Percentiles rank a stretch among this genome's conserved stretches.
Conservation (phyloP, 2,888 invertebrate species). For the Parasteatoda lunata region DNA sequence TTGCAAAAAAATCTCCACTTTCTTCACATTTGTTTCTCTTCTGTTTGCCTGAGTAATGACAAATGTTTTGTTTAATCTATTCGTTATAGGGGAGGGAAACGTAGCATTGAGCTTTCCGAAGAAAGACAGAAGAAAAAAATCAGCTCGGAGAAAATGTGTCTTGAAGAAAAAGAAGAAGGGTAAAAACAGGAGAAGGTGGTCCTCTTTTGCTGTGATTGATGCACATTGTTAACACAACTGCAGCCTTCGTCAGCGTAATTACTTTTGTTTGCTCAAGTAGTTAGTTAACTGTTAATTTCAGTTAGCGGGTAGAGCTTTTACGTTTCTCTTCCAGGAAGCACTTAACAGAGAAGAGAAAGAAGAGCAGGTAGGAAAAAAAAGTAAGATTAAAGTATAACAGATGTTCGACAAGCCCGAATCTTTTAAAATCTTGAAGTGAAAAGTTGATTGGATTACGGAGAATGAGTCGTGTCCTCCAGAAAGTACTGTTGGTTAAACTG, state of each 20-base stretch:
- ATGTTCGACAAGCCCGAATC: neutral
- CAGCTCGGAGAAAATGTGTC: neutral
- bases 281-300: slow-evolving; percentile 63
- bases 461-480: neutral
- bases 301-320: slow-evolving; percentile 49
- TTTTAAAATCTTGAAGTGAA: neutral
- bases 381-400: slow-evolving; percentile 32
- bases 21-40: slow-evolving; percentile 34
- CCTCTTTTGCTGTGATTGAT: slow-evolving; percentile 49
- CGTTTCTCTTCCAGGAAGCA: slow-evolving; percentile 16
- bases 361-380: slow-evolving; percentile 11
- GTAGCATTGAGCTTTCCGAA: slow-evolving; percentile 30
- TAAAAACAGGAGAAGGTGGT: slow-evolving; percentile 6
- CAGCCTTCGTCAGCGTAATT: slow-evolving; percentile 57
- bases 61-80: slow-evolving; percentile 60
- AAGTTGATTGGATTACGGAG: neutral
- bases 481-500: neutral
- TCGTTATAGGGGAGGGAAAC: slow-evolving; percentile 40
- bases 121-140: slow-evolving; percentile 17
- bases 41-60: slow-evolving; percentile 46
- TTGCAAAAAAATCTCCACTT: slow-evolving; percentile 15
- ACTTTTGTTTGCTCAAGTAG: slow-evolving; percentile 61
- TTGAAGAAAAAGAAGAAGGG: neutral
- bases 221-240: slow-evolving; percentile 53
- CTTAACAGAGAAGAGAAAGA: slow-evolving; percentile 16